Base-by-base conservation (phyloP, 1,140 invertebrate species). In the Aphelenchoides besseyi region DNA sequence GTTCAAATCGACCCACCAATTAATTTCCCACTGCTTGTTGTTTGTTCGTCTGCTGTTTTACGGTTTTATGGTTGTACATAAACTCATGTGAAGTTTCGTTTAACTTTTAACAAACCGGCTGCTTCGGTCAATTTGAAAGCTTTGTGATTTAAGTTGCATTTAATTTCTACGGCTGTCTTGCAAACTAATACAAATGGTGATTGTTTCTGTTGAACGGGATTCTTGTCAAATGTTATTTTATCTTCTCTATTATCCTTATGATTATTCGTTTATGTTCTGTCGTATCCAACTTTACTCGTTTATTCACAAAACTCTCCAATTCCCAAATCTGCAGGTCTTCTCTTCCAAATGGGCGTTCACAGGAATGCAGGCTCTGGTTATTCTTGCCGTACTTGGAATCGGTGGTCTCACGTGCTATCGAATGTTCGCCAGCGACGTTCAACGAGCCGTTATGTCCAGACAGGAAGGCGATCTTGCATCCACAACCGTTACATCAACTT, bases 401-500 rank as follows among this genome's bases (percentile, higher is more conserved):
- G 63, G 32, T 23, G 32, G n/a, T 32, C 30, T 66, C 63, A 36
- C 63, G 12, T 33, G 30, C 32, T 66, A 66, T 33, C 63, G 30
- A 1, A 36, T 66, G 63, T 66, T 59, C 18, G 55, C 55, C 5
- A 29, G 26, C 26, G 55, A 59, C 55, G 55, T 59, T 28, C 55
- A 59, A 8, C 55, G 55, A 5, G 55, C 18, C 12, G 5, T 59
- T 5, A 28, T 59, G 26, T 5, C 55, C 55, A 5, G 55, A 59
- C 5, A 59, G 5, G 1, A 29, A 53, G 63, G 36, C n/a, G 63
- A 1, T 18, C 41, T 32, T 33, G 0, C 30, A 23, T 32, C 16
- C 63, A 33, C 32, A 23, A 23, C 55, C 55, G 55, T 59, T 23
- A 59, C 55, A 28, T 8, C 5, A 5, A 18, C 55, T 33, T 5